Conservation (phyloP, 30 jellyfish, hydroid and myxozoan genomes). For the Catostylus mosaicus region DNA sequence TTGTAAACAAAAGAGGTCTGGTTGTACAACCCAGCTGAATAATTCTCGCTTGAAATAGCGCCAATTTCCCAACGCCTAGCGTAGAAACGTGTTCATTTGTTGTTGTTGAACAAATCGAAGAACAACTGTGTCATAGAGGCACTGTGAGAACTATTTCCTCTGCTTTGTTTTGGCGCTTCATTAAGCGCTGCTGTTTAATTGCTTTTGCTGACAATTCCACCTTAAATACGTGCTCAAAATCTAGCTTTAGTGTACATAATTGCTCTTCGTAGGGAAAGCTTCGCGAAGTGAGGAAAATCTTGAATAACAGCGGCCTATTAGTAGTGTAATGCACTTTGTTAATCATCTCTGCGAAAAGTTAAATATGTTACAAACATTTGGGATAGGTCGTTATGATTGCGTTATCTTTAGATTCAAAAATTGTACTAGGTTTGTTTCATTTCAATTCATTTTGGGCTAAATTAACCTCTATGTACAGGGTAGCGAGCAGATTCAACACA, state of each 20-base stretch:
- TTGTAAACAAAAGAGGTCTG: too few relatives aligned
- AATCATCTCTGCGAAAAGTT: too few relatives aligned
- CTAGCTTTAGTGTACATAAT: slow-evolving; percentile 17
- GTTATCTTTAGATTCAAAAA: too few relatives aligned
- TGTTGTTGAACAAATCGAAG: slow-evolving; percentile 27
- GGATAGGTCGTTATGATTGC: too few relatives aligned
- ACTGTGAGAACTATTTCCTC: slow-evolving; percentile 2
- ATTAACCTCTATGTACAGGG: too few relatives aligned
- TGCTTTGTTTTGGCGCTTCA: slow-evolving; percentile 20
- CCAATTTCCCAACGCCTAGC: background rate
- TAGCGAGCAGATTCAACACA: too few relatives aligned
- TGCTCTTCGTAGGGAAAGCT: background rate
- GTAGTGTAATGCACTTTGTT: background rate
- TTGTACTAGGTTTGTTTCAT: too few relatives aligned
- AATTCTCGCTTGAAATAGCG: background rate
- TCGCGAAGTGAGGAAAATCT: slow-evolving; percentile 8
- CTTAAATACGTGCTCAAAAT: background rate
- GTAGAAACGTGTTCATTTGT: slow-evolving; percentile 1
- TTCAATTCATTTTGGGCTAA: too few relatives aligned
- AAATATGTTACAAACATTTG: too few relatives aligned
- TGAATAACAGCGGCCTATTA: background rate
- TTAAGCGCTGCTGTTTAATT: slow-evolving; percentile 5
- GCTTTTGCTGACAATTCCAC: slow-evolving; percentile 22
- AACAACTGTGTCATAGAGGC: slow-evolving; percentile 28
- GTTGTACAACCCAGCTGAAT: too few relatives aligned